phyloP scores from a whole-genome alignment of 2,888 invertebrate genomes.

The Synergus gifuensis region DNA sequence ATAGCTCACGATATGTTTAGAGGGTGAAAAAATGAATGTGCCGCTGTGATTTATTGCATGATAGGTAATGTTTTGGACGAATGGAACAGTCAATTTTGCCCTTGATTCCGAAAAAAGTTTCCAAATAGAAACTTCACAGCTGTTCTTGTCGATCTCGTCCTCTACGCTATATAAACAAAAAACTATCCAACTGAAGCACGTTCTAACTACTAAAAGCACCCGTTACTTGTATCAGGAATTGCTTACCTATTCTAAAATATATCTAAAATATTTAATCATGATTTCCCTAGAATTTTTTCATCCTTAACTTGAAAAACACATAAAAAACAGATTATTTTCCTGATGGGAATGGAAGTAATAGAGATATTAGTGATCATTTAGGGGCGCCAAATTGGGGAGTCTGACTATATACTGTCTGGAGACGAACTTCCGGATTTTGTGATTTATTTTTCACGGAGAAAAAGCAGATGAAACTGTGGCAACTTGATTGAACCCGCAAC shows the following conservation, averaged over 20 bases:
- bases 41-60: neutral
- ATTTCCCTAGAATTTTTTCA: neutral
- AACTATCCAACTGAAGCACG: neutral
- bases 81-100: neutral
- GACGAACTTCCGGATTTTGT: constrained; percentile 44
- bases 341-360: constrained; percentile 2
- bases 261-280: neutral
- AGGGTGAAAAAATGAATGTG: neutral
- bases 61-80: constrained; percentile 16
- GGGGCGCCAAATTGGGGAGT: constrained; percentile 15
- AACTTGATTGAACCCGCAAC: constrained; percentile 44
- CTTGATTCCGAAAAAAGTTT: neutral
- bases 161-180: neutral
- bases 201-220: neutral
- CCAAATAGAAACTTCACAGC: neutral
- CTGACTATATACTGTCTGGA: constrained; percentile 21
- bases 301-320: neutral
- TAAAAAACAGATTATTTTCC: neutral
- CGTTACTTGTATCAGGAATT: neutral
- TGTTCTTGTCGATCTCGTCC: neutral
- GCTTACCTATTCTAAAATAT: neutral
- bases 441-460: constrained; percentile 50
- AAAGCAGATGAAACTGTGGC: constrained; percentile 52
- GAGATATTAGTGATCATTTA: neutral
- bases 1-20: neutral